These are phyloP conservation scores for Polia nebulosa DNA, from an alignment of 2,888 invertebrate genomes.

Conservation along the genomic window DNA sequence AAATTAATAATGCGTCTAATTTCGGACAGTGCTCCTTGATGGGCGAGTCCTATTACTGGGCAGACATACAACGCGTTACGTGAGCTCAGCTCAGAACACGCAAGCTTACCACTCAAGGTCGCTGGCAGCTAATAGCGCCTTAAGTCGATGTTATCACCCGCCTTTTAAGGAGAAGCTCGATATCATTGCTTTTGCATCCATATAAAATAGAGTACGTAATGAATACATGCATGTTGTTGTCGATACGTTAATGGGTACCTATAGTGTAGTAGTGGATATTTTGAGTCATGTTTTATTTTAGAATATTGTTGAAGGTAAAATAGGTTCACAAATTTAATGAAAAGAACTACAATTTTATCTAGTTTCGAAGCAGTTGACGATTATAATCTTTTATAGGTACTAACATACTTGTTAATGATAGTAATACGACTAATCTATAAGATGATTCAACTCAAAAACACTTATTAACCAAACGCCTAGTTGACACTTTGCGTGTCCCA, in stretches of 20 bases:
- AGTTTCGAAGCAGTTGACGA: neutral
- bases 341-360: too few relatives aligned
- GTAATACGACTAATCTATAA: neutral
- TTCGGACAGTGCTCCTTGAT: too few relatives aligned
- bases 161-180: conserved; percentile 42
- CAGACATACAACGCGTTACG: too few relatives aligned
- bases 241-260: conserved; percentile 2
- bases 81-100: too few relatives aligned
- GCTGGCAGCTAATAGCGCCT: too few relatives aligned
- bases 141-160: conserved; percentile 44
- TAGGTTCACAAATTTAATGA: too few relatives aligned
- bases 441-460: too few relatives aligned
- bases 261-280: neutral
- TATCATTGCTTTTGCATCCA: conserved; percentile 52
- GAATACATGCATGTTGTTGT: conserved; percentile 37
- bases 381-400: neutral
- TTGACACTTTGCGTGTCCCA: too few relatives aligned
- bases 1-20: too few relatives aligned
- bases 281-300: conserved; percentile 39
- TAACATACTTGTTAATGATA: neutral
- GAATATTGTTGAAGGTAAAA: conserved; percentile 9
- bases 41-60: too few relatives aligned
- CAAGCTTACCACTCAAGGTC: too few relatives aligned
- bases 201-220: conserved; percentile 40
- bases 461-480: too few relatives aligned